Evolutionary conservation across 2,113 vertebrate genomes (phyloP).

Genomic region (Gobiocypris rarus): DNA sequence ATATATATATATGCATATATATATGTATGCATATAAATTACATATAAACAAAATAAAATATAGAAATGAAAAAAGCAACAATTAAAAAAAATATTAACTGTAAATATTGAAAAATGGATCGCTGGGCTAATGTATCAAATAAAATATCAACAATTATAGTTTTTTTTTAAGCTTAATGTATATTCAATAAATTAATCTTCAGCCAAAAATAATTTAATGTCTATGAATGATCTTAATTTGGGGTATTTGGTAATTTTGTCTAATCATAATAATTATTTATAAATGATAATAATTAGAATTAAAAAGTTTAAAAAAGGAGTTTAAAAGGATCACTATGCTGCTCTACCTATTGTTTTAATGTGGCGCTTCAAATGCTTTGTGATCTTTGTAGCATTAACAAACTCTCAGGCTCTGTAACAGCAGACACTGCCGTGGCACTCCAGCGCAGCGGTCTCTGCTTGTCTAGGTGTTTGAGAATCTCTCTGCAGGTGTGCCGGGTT

Average conservation of each 20-base stretch:
- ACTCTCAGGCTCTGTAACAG: conserved; percentile 15
- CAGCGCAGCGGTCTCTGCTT: conserved; percentile 29
- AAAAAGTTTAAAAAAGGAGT: background rate
- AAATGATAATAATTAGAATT: no score
- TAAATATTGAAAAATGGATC: background rate
- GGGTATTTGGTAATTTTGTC: no score
- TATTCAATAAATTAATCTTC: background rate
- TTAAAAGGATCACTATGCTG: background rate
- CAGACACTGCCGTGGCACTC: background rate
- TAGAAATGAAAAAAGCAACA: background rate
- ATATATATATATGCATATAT: no score
- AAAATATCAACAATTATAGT: background rate
- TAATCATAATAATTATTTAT: background rate
- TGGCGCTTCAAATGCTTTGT: conserved; percentile 17
- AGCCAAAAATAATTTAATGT: no score
- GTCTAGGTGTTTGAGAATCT: conserved; percentile 40
- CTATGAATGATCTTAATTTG: no score
- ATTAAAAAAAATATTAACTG: background rate
- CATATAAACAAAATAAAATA: background rate
- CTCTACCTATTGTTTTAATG: background rate
- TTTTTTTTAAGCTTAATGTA: background rate
- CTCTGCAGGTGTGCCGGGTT: conserved; percentile 35
- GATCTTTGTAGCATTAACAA: conserved; percentile 21
- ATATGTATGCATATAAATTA: no score
- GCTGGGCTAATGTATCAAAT: background rate